Conservation (phyloP, 2,113 vertebrate genomes). For the Lepisosteus oculatus region DNA sequence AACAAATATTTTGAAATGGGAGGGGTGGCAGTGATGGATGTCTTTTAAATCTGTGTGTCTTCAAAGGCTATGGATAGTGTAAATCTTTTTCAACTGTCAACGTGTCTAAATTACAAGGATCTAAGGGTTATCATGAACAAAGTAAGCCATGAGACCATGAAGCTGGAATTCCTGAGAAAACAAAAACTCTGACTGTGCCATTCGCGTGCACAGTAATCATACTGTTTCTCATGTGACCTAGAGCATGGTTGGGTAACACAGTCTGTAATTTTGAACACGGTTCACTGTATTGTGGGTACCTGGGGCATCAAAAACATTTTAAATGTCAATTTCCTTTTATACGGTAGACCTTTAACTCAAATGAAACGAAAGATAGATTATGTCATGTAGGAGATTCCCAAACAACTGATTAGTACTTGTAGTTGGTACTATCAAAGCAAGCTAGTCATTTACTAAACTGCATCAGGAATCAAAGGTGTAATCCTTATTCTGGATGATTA, state of each 20-base stretch:
- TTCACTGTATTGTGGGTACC: constrained; percentile 17
- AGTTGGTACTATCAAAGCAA: too few relatives aligned
- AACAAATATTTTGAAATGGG: constrained; percentile 24
- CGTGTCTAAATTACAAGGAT: constrained; percentile 62
- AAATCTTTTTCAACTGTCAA: constrained; percentile 20
- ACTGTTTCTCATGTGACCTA: constrained; percentile 45
- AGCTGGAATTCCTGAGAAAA: constrained; percentile 59
- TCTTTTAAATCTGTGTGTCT: constrained; percentile 36
- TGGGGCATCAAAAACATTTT: constrained; percentile 20
- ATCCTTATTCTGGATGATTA: too few relatives aligned
- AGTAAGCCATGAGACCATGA: constrained; percentile 70
- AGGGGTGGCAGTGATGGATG: constrained; percentile 38
- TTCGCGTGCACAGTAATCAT: constrained; percentile 30
- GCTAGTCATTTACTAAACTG: too few relatives aligned
- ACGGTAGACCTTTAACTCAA: too few relatives aligned
- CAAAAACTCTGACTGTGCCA: constrained; percentile 35
- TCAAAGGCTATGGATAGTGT: constrained; percentile 48
- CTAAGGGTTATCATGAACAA: constrained; percentile 50
- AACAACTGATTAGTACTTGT: too few relatives aligned
- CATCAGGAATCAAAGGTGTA: too few relatives aligned
- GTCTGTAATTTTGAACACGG: constrained; percentile 49
- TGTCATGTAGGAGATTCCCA: too few relatives aligned
- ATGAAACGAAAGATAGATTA: too few relatives aligned
- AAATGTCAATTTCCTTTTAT: constrained; percentile 28
- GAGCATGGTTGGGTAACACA: constrained; percentile 39